phyloP scores from a whole-genome alignment of 2,113 vertebrate genomes.

The Anhinga rufa region DNA sequence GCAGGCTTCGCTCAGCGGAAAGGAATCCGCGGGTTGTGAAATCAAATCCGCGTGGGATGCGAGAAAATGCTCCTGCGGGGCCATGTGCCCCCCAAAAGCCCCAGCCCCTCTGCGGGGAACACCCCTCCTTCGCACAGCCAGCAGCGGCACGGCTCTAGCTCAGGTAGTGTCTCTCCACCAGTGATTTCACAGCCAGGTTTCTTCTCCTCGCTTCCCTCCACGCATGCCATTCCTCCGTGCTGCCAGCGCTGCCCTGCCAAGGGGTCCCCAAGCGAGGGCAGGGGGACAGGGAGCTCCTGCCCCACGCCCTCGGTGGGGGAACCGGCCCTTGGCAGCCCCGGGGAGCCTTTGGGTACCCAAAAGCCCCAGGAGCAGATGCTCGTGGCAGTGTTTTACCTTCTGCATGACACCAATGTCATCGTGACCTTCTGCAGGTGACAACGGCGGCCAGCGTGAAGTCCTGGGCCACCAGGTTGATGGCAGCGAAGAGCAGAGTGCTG shows the following conservation, averaged over 20 bases:
- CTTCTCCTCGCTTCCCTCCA: not conserved
- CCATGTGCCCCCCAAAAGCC: accelerated
- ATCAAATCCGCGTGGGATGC: not conserved
- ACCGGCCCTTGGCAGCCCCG: not conserved
- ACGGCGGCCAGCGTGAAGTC: not conserved
- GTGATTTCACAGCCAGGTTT: not conserved
- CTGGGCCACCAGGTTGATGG: not conserved
- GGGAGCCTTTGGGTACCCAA: not conserved
- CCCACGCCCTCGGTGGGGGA: accelerated
- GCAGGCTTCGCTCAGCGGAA: not conserved
- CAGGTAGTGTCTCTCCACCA: slow-evolving; percentile 1
- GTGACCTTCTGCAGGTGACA: not conserved
- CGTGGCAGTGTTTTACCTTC: not conserved
- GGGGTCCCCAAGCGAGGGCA: not conserved
- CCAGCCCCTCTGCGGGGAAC: accelerated
- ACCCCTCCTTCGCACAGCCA: accelerated
- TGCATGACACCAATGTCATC: not conserved
- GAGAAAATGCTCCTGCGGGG: not conserved
- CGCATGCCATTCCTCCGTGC: not conserved
- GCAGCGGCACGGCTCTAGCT: not conserved
- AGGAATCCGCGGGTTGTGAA: not conserved
- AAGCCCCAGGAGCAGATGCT: not conserved
- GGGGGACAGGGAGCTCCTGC: not conserved
- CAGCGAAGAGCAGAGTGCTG: not conserved
- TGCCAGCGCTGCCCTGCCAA: not conserved